Percentiles rank a stretch among this genome's conserved stretches.
Conservation (phyloP, 2,113 vertebrate species). For the Lepisosteus osseus region DNA sequence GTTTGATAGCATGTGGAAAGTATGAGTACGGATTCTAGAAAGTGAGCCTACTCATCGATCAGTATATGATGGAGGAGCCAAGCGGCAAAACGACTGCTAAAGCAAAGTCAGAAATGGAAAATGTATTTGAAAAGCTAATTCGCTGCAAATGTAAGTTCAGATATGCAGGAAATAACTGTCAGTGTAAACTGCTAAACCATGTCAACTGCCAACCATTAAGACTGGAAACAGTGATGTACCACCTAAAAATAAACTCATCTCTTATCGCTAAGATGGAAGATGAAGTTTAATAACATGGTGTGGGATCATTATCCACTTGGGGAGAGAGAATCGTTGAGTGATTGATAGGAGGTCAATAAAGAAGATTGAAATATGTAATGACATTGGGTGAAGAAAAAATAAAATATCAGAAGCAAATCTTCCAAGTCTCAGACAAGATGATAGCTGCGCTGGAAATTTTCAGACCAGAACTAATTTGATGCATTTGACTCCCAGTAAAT, state of each 20-base stretch:
- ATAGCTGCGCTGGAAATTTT: background rate
- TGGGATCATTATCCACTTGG: background rate
- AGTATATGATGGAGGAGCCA: too few relatives aligned
- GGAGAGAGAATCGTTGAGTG: background rate
- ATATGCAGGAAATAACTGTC: too few relatives aligned
- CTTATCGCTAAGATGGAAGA: background rate
- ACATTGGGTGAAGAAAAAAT: background rate
- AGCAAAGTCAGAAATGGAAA: too few relatives aligned
- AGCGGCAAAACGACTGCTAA: too few relatives aligned
- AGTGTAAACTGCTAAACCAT: too few relatives aligned
- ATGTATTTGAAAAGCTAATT: too few relatives aligned
- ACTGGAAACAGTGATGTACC: background rate
- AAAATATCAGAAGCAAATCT: background rate
- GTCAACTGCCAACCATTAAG: too few relatives aligned
- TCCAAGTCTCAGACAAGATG: background rate
- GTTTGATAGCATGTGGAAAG: too few relatives aligned
- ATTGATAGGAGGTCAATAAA: conserved; percentile 14
- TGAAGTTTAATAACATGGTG: conserved; percentile 7
- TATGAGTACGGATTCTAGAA: too few relatives aligned
- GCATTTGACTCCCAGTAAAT: background rate
- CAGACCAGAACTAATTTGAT: background rate
- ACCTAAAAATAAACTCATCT: background rate
- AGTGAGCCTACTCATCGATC: too few relatives aligned
- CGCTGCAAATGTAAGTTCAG: too few relatives aligned
- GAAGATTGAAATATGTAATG: background rate